phyloP scores from a whole-genome alignment of 2,888 invertebrate species.

The Lissonota sp. region DNA sequence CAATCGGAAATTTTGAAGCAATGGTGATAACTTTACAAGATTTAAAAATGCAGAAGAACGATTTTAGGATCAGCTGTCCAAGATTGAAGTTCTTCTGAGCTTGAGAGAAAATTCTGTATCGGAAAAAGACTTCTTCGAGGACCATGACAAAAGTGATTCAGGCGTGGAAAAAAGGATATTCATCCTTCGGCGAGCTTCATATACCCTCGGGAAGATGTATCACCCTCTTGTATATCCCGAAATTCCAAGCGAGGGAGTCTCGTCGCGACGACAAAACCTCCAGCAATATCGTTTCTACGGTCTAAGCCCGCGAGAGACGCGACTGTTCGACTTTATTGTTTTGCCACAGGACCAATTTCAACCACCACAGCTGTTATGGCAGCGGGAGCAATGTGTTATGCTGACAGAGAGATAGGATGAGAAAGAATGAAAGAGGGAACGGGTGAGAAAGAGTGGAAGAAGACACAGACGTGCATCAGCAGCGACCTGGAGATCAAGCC shows the following conservation, averaged over 20 bases:
- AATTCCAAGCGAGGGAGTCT: conserved; percentile 21
- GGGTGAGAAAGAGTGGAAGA: conserved; percentile 24
- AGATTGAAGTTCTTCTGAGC: too few species aligned
- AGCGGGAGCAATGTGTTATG: conserved; percentile 32
- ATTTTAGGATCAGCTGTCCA: too few species aligned
- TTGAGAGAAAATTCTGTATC: not conserved
- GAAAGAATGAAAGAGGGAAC: not conserved
- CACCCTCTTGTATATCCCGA: conserved; percentile 1
- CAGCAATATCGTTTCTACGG: conserved; percentile 43
- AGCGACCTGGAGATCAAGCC: conserved; percentile 37
- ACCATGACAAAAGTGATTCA: not conserved
- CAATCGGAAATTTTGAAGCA: too few species aligned
- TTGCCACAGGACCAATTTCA: conserved; percentile 67
- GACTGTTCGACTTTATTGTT: conserved; percentile 68
- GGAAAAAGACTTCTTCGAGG: not conserved
- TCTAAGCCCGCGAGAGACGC: conserved; percentile 26
- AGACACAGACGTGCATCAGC: conserved; percentile 52
- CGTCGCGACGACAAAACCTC: conserved; percentile 35
- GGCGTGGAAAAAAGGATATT: not conserved
- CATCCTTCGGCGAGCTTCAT: not conserved
- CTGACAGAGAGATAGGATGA: conserved; percentile 10
- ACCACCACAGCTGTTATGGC: conserved; percentile 67
- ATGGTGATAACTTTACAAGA: too few species aligned
- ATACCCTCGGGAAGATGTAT: conserved; percentile 11
- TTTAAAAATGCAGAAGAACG: too few species aligned